Evolutionary conservation across 2,113 vertebrate genomes (phyloP), one percentile per base, ranked within the genome.

Genomic region (Cinclus mexicanus): DNA sequence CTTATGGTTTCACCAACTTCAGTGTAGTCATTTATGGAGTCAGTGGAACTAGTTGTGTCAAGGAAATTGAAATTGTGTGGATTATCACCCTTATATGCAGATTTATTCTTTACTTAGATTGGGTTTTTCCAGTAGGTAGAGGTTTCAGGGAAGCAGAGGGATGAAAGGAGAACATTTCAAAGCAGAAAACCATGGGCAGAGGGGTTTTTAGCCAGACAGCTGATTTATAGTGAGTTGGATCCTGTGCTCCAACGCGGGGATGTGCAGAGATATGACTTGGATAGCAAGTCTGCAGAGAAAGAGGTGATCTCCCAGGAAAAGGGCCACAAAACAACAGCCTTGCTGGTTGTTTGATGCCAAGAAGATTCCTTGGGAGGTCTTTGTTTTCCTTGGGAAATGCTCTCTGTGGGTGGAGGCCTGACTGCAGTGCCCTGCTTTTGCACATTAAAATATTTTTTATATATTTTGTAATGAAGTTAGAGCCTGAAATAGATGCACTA

Each of bases 361-460:
- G 24, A 96, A 71, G 75, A 52, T 72, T 69, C 14, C 19, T 49
- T 90, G 59, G 46, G 83, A 87, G 24, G 24, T 87, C 84, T 1
- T 1, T 80, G 20, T 83, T 96, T 89, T 91, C 49, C 5, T 69
- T 37, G 35, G 41, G 67, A 79, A 78, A 39, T 78, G 26, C 24
- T 26, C 37, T 91, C 67, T 82, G 37, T 78, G 47, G 57, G 75
- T 87, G 64, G 74, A 88, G 57, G 57, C 53, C 31, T 82, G 68
- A 33, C 76, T 79, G 22, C 1, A 60, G 3, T 86, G 56, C 55
- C 22, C 49, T 70, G 61, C 80, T 88, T 90, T 82, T 87, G 57
- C 68, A 64, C 22, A 55, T 88, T 67, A 69, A 86, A 83, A 72
- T 70, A 74, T 93, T 95, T 90, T 94, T 41, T 95, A 7, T 74